Base-by-base conservation (phyloP, 2,888 invertebrate species). In the Punctoribates punctum region DNA sequence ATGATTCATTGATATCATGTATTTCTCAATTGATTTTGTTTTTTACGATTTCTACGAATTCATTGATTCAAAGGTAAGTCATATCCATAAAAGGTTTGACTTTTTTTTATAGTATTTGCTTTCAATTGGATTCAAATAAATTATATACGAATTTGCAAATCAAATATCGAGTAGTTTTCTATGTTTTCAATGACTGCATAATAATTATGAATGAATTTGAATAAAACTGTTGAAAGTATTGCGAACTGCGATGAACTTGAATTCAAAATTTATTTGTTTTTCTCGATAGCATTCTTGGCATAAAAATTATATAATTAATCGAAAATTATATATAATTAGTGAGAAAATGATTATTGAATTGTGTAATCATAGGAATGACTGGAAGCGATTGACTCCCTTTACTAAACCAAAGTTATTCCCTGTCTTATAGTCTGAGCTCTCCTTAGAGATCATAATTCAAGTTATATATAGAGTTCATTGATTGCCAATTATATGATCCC, bases 401-500 rank as follows among this genome's bases (percentile, higher is more conserved):
- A 20, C 15, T 2, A 54, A 54, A 54, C 8, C n/a, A 20, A 8
- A 6, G 20, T 20, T 4, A 20, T n/a, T 11, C 3, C 8, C 48
- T 15, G 20, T n/a, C 54, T 54, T 54, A n/a, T 20, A 54, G 54
- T 54, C n/a, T 20, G n/a, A n/a, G n/a, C 15, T 5, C 54, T 54
- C 20, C 20, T 54, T 5, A 20, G 5, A 8, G 8, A 54, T 2
- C 54, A 54, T 54, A 54, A 54, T 54, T 54, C 15, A 48, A 15
- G 48, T 54, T 1, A 54, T 54, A 34, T 34, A 8, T 54, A 54
- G 54, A 54, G 54, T 54, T 54, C 54, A 54, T 54, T 54, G 54
- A 54, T 54, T 20, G 54, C 54, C 54, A 54, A 54, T 54, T 54
- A 54, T 54, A n/a, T 54, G 54, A 54, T 54, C 54, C 15, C 54